Conservation (phyloP, 1,140 invertebrate genomes). For the Formica selysi region DNA sequence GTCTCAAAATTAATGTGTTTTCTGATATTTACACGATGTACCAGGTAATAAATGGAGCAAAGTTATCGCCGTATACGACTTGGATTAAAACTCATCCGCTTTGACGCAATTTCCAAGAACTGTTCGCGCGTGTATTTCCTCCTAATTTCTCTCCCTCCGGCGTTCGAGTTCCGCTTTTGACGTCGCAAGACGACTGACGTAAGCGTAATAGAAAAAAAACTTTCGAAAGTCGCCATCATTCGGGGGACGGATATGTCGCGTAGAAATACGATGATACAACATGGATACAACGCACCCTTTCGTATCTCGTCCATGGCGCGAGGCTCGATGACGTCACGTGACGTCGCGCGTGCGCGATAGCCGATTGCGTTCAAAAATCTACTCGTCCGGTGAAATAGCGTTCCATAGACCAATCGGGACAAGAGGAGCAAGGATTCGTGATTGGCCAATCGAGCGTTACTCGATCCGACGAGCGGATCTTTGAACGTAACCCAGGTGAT, state of each 20-base stretch:
- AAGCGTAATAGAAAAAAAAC: constrained; percentile 20
- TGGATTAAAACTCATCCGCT: background rate
- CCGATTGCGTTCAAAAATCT: constrained; percentile 12
- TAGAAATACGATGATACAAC: too few relatives aligned
- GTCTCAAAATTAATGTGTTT: background rate
- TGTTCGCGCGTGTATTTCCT: background rate
- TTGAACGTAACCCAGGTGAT: too few relatives aligned
- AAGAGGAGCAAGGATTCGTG: too few relatives aligned
- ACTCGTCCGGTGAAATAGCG: too few relatives aligned
- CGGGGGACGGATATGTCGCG: background rate
- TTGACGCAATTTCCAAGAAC: constrained; percentile 19
- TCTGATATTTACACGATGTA: background rate
- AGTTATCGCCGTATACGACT: background rate
- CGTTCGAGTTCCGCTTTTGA: constrained; percentile 1
- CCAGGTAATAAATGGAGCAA: too few relatives aligned
- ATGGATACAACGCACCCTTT: background rate
- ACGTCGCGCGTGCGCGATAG: constrained; percentile 40
- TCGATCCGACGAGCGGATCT: too few relatives aligned
- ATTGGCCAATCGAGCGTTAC: too few relatives aligned
- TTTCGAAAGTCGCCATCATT: constrained; percentile 4
- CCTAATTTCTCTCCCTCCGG: background rate
- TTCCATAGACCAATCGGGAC: too few relatives aligned
- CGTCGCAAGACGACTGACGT: constrained; percentile 32
- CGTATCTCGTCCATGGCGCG: background rate
- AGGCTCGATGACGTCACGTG: background rate